Percentiles rank a stretch among this genome's conserved stretches.
Conservation (phyloP, 2,113 vertebrate species). For the Axis porcinus region DNA sequence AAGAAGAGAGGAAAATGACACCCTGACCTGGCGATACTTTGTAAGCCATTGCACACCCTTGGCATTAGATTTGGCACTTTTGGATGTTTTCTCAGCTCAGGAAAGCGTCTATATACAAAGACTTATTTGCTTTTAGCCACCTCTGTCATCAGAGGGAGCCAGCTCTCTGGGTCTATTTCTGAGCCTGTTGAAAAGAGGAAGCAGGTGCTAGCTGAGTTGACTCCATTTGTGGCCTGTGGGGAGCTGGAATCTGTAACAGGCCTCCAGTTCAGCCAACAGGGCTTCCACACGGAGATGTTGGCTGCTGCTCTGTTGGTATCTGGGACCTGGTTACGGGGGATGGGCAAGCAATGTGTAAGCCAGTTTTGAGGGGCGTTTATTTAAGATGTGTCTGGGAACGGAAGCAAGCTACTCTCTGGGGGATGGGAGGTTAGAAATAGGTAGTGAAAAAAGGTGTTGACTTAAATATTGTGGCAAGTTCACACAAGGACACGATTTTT, state of each 20-base stretch:
- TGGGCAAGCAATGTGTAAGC: neutral
- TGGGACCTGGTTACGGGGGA: neutral
- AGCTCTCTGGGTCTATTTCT: neutral
- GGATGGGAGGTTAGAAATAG: neutral
- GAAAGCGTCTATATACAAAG: neutral
- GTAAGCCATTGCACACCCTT: neutral
- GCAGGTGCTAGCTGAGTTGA: neutral
- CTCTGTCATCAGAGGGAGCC: neutral
- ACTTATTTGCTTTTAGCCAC: neutral
- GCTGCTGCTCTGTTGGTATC: neutral
- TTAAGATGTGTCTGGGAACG: neutral
- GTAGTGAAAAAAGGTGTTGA: neutral
- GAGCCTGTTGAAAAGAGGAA: constrained; percentile 3
- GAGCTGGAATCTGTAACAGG: neutral
- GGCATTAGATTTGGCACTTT: neutral
- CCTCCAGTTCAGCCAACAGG: neutral
- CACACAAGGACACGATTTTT: neutral
- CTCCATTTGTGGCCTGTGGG: neutral
- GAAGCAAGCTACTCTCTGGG: neutral
- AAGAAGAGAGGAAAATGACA: neutral
- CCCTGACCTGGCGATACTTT: neutral
- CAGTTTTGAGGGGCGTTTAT: neutral
- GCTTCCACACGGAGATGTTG: neutral
- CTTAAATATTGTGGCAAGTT: neutral
- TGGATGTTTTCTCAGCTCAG: neutral